Percentiles rank a stretch among this genome's conserved stretches.
Conservation (phyloP, 2,888 invertebrate species). For the Rhamphomyia laevipes region DNA sequence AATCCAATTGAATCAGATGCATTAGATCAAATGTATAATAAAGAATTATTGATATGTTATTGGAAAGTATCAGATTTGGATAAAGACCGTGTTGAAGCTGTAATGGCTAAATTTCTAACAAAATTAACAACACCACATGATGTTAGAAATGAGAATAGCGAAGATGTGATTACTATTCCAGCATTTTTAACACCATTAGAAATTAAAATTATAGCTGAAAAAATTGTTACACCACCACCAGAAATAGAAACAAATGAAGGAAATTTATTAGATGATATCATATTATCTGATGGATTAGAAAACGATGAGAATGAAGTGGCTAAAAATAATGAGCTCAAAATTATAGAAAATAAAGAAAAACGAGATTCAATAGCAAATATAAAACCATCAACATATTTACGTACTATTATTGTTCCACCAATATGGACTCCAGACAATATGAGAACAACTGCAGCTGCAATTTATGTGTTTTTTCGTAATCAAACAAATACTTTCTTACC, state of each 20-base stretch:
- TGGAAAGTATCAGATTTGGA: conserved; percentile 31
- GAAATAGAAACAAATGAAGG: conserved; percentile 16
- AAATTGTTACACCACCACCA: background rate
- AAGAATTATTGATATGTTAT: conserved; percentile 31
- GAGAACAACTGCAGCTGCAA: conserved; percentile 44
- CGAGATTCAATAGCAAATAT: background rate
- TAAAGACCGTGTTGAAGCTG: conserved; percentile 21
- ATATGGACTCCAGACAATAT: conserved; percentile 44
- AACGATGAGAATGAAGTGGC: conserved; percentile 25
- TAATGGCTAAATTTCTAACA: conserved; percentile 22
- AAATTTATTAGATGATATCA: conserved; percentile 9
- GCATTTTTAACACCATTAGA: conserved; percentile 28
- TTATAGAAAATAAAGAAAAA: background rate
- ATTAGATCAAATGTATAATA: conserved; percentile 27
- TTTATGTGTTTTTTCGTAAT: conserved; percentile 42
- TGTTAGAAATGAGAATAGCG: conserved; percentile 14
- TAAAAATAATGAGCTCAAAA: conserved; percentile 12
- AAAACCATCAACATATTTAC: background rate
- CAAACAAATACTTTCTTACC: conserved; percentile 40
- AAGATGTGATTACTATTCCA: conserved; percentile 21
- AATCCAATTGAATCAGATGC: conserved; percentile 30
- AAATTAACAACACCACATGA: conserved; percentile 23
- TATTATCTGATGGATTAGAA: conserved; percentile 20
- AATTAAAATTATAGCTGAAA: conserved; percentile 18
- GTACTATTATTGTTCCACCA: conserved; percentile 39